Evolutionary conservation across 2,797 vertebrate genomes (phyloP), one percentile per base, ranked within the genome.

Genomic region (Etheostoma perlongum): DNA sequence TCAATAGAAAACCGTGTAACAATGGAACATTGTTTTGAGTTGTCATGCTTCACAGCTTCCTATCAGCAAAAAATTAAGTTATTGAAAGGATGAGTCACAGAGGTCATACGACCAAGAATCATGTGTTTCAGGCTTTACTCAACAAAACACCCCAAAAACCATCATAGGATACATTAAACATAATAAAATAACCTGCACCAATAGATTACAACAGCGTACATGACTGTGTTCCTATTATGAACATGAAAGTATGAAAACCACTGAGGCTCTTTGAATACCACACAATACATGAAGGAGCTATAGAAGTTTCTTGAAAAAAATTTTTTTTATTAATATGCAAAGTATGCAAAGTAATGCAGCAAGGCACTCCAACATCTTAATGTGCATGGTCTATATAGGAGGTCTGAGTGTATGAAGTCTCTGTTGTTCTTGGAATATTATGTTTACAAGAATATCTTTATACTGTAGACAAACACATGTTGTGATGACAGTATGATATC

Each of bases 291-390:
- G 5, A 55, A 19, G 19, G 8, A 62, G 36, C 44, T 19, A 14
- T 13, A 49, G 11, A 48, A 19, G 23, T 25, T 60, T n/a, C 15
- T 19, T 44, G 14, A 5, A 40, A 40, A 40, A 30, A 5, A 30
- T 30, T 2, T 2, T 7, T 7, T 49, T 21, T 0, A 67, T 60
- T 51, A 68, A 77, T 58, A 74, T 70, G 57, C 55, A 78, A 76
- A 78, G 30, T 30, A 30, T 30, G 5, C 30, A 57, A 44, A 44
- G 42, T 57, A 40, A 73, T 68, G 49, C 59, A 79, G 67, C 3
- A 2, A 51, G 12, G 12, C 8, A 1, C 40, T 74, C 12, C 6
- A 53, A 33, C n/a, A 48, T 64, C 42, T 68, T 57, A 61, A 59
- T 36, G 19, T 0, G 8, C 0, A 2, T 59, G 36, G 52, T 75